Percentiles rank a stretch among this genome's conserved stretches.
phyloP scores from a whole-genome alignment of 2,888 invertebrate genomes.

The Holacanthella duospinosa region DNA sequence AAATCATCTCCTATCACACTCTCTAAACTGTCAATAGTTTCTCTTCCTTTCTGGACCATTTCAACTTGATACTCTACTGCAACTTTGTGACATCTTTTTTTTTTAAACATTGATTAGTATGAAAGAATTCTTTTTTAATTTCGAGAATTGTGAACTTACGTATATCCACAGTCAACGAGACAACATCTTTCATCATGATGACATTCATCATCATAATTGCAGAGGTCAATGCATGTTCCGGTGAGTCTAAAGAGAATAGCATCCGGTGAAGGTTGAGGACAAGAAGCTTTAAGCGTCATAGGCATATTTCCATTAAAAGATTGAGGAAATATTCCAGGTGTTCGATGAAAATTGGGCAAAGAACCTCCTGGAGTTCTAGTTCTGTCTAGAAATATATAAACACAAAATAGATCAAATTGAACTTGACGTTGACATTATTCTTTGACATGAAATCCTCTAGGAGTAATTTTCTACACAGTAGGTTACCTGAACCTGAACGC shows the following conservation, averaged over 20 bases:
- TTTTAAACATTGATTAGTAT: no score
- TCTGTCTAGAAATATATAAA: no score
- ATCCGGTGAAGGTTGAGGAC: conserved; percentile 13
- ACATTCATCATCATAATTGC: conserved; percentile 38
- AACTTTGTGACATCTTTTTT: neutral
- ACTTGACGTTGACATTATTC: no score
- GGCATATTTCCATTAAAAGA: no score
- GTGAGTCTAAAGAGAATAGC: conserved; percentile 34
- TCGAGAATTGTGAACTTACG: conserved; percentile 18
- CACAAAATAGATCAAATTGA: no score
- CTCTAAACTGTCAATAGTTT: neutral
- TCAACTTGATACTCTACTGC: neutral
- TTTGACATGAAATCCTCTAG: no score
- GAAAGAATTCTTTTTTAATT: neutral
- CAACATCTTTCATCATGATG: conserved; percentile 36
- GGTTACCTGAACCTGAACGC: no score
- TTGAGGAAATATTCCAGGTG: no score
- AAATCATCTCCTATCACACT: neutral
- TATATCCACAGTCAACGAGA: conserved; percentile 35
- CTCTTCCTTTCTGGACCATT: neutral
- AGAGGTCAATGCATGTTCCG: conserved; percentile 35
- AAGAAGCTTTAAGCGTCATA: conserved; percentile 7
- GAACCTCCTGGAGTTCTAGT: no score
- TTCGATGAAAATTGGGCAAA: no score
- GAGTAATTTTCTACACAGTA: no score